Evolutionary conservation across 1,140 invertebrate species (phyloP), one percentile per base, ranked within the genome.

Genomic region (Saxidomus purpurata): DNA sequence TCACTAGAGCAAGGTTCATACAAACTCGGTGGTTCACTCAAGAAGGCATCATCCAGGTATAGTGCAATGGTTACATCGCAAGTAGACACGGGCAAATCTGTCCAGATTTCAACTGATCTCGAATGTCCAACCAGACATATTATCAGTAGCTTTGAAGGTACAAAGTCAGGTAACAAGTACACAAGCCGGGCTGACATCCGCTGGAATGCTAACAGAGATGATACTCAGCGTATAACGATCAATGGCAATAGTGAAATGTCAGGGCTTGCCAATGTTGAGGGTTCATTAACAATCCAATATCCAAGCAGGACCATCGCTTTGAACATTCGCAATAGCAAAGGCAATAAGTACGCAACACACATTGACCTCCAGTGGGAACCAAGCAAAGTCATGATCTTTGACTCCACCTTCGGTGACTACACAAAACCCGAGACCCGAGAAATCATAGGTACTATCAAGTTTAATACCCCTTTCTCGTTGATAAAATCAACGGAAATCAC

Each of bases 181-280:
- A 63, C 43, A 17, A 87, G 71, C 49, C 71, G 80, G 19, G 61
- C 87, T 43, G 81, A 92, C 31, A 13, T 87, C 6, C 81, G 85
- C 43, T 92, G 91, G 91, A 85, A 92, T 83, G 91, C 90, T 47
- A 85, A 91, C n/a, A 87, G 36, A 77, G 90, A 91, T 80, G 83
- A 83, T 55, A 74, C 76, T 4, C 77, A 87, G 55, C 38, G 79
- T 22, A n/a, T 91, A 22, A 82, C 67, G 0, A 19, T 89, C 17
- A 28, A 61, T 38, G 81, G 76, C 3, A 89, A 81, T 47, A 47
- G 80, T 13, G 59, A 77, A 28, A 40, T 77, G 15, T 13, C 40
- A 17, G 74, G 52, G 3, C 43, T 87, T 19, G 28, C 61, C 0
- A 69, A 83, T 25, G 59, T 89, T 28, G 90, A 91, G 19, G 76